Evolutionary conservation across 2,888 invertebrate species (phyloP).

Genomic region (Maniola hyperantus): DNA sequence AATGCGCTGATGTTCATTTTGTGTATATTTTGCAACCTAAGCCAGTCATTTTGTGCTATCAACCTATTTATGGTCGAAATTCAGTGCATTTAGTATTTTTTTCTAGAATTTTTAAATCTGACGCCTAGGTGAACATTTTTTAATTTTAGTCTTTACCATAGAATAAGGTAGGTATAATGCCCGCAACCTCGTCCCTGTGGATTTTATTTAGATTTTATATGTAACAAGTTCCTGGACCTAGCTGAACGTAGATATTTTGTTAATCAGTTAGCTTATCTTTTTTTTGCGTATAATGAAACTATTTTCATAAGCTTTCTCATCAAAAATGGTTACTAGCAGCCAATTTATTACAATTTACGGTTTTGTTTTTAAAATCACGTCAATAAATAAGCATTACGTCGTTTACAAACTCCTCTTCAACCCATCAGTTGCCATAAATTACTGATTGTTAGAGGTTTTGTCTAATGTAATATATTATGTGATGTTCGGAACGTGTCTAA

Average conservation of each 20-base stretch:
- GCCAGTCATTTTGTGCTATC: not conserved
- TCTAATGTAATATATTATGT: conserved; percentile 1
- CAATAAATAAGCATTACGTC: not conserved
- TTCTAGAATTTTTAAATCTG: too few relatives aligned
- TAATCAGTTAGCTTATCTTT: too few relatives aligned
- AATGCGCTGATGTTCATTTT: conserved; percentile 20
- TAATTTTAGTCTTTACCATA: too few relatives aligned
- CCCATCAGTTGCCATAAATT: not conserved
- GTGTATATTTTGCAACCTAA: conserved; percentile 3
- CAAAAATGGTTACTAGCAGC: not conserved
- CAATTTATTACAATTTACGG: not conserved
- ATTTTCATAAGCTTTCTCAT: not conserved
- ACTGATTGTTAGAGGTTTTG: not conserved
- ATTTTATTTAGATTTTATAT: too few relatives aligned
- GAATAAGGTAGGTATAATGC: too few relatives aligned
- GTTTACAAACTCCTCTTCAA: not conserved
- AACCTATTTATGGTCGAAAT: too few relatives aligned
- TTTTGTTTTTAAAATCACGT: not conserved
- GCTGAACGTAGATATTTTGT: too few relatives aligned
- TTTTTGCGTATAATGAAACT: not conserved
- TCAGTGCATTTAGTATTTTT: not conserved
- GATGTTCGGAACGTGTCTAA: not conserved
- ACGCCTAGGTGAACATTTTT: too few relatives aligned
- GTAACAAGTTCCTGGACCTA: too few relatives aligned
- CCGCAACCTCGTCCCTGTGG: too few relatives aligned